Percentiles rank a stretch among this genome's conserved stretches.
Evolutionary conservation across 2,888 invertebrate genomes (phyloP).

Genomic region (Drosophila longiperda): DNA sequence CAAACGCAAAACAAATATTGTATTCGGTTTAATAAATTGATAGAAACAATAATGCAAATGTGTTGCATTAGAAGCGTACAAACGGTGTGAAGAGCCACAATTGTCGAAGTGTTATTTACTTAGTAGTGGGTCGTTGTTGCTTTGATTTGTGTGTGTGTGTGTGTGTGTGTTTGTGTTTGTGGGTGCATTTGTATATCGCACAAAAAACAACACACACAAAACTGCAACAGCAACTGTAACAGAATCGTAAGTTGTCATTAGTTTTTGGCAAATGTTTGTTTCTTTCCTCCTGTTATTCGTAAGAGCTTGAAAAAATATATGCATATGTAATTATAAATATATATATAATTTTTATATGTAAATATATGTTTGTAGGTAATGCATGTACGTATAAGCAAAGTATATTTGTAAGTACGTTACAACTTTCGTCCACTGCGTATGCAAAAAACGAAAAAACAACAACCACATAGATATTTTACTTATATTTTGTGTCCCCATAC

Average conservation of each 20-base stretch:
- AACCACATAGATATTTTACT: constrained; percentile 27
- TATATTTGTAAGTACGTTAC: constrained; percentile 17
- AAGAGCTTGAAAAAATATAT: constrained; percentile 3
- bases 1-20: constrained; percentile 55
- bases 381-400: neutral
- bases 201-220: constrained; percentile 49
- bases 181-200: constrained; percentile 17
- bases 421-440: constrained; percentile 29
- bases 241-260: constrained; percentile 53
- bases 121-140: constrained; percentile 32
- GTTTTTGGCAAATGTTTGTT: constrained; percentile 31
- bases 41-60: constrained; percentile 45
- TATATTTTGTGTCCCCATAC: constrained; percentile 20
- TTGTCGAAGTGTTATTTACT: constrained; percentile 31
- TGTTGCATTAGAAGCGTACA: constrained; percentile 38
- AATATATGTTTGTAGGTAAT: neutral
- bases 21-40: constrained; percentile 42
- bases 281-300: constrained; percentile 4
- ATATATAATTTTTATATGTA: constrained; percentile 9
- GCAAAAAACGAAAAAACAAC: constrained; percentile 24
- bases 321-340: constrained; percentile 10
- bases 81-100: constrained; percentile 42
- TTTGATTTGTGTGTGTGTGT: constrained; percentile 27
- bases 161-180: constrained; percentile 20
- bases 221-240: constrained; percentile 45